These are phyloP conservation scores for Cyclophora albipunctata DNA, from an alignment of 2,888 invertebrate genomes.

Conservation along the genomic window DNA sequence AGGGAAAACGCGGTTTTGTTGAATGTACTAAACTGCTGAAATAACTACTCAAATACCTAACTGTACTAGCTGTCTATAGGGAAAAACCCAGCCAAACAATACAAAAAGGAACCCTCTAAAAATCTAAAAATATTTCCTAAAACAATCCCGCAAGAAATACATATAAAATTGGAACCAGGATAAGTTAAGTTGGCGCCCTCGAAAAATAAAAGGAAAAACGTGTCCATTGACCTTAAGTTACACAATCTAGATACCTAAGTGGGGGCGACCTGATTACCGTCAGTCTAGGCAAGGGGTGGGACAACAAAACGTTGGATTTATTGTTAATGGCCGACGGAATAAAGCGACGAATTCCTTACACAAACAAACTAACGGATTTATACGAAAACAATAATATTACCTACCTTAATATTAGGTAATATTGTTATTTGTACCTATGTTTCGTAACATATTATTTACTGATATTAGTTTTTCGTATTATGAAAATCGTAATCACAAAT, in stretches of 20 bases:
- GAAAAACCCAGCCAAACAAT: too few species aligned
- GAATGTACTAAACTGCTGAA: too few species aligned
- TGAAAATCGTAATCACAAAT: too few species aligned
- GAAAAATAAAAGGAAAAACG: slow-evolving; percentile 39
- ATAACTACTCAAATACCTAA: too few species aligned
- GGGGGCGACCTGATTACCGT: slow-evolving; percentile 56
- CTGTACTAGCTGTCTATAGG: too few species aligned
- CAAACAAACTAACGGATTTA: slow-evolving; percentile 26
- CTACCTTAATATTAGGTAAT: too few species aligned
- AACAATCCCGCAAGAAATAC: slow-evolving; percentile 25
- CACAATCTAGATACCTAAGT: slow-evolving; percentile 46
- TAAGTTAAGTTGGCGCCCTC: slow-evolving; percentile 36
- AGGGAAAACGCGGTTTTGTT: too few species aligned
- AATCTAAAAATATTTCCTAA: slow-evolving; percentile 10
- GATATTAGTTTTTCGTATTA: too few species aligned
- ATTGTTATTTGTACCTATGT: too few species aligned
- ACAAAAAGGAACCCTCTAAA: too few species aligned
- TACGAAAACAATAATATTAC: too few species aligned
- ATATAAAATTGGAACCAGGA: slow-evolving; percentile 41
- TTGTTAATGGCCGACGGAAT: slow-evolving; percentile 60
- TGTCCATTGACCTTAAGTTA: slow-evolving; percentile 40
- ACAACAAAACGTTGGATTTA: slow-evolving; percentile 62
- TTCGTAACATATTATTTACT: too few species aligned
- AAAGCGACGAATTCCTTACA: slow-evolving; percentile 48
- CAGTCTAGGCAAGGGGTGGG: slow-evolving; percentile 38